A percentile compares a stretch with the other conserved stretches of the same genome.
Evolutionary conservation across 2,113 vertebrate genomes (phyloP).

Genomic region (Anser cygnoides): DNA sequence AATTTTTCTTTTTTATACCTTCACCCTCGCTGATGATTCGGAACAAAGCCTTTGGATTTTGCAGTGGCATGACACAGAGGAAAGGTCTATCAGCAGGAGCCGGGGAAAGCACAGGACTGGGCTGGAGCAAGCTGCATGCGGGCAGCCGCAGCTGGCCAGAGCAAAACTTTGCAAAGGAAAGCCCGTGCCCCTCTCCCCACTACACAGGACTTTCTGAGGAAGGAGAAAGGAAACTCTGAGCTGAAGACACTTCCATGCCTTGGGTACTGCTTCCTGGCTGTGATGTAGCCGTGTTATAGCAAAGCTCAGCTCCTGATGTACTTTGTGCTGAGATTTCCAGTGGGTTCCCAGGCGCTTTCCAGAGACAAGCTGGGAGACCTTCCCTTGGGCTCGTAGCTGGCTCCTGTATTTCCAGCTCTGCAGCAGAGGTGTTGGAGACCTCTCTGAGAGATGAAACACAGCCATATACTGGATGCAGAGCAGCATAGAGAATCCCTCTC

Average conservation of each 20-base stretch:
- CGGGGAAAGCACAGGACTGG: not conserved
- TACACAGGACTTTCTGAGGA: not conserved
- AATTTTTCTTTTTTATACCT: not conserved
- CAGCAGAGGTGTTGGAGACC: not conserved
- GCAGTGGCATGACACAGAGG: not conserved
- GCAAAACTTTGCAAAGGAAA: not conserved
- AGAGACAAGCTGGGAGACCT: not conserved
- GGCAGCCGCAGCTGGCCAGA: accelerated
- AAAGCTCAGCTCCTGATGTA: not conserved
- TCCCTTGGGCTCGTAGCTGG: not conserved
- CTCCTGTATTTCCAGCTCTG: not conserved
- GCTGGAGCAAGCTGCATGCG: not conserved
- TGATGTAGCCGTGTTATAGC: not conserved
- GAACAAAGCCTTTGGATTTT: not conserved
- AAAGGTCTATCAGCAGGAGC: not conserved
- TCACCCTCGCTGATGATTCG: not conserved
- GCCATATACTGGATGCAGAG: not conserved
- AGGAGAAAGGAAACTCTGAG: not conserved
- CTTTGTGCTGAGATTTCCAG: not conserved
- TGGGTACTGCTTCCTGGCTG: not conserved
- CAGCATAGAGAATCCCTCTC: not conserved
- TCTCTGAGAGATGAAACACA: not conserved
- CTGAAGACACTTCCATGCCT: not conserved
- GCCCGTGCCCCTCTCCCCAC: accelerated
- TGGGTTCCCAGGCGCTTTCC: not conserved